phyloP scores from a whole-genome alignment of 2,797 vertebrate genomes.

The Odontamblyopus rebecca region DNA sequence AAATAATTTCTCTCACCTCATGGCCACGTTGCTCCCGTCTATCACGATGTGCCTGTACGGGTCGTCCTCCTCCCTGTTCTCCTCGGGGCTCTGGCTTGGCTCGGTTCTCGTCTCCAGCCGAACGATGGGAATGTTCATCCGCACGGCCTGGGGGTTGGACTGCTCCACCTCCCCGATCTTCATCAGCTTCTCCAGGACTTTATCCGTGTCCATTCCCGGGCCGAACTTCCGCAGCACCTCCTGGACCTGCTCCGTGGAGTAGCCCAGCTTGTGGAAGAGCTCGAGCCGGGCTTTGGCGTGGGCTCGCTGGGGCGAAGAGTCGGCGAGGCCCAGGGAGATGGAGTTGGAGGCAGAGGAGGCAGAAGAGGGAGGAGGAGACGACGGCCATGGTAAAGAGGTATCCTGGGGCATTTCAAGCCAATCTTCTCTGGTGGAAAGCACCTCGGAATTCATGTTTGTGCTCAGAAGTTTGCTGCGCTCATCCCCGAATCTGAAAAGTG shows the following conservation, averaged over 20 bases:
- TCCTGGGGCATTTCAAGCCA: not conserved
- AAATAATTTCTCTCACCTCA: constrained; percentile 82
- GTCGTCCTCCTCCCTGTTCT: constrained; percentile 78
- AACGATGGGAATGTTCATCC: constrained; percentile 61
- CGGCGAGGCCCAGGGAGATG: not conserved
- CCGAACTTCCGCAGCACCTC: constrained; percentile 86
- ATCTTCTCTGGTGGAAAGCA: not conserved
- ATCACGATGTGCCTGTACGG: constrained; percentile 90
- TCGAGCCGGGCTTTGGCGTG: constrained; percentile 81
- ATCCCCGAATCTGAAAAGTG: not conserved
- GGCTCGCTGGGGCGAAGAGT: not conserved
- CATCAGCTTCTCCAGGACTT: constrained; percentile 90
- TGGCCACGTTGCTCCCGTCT: constrained; percentile 96
- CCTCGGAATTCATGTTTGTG: not conserved
- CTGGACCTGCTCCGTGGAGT: constrained; percentile 87
- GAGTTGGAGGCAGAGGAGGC: not conserved
- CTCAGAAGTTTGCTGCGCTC: not conserved
- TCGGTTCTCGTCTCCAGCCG: constrained; percentile 67
- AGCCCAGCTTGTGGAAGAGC: constrained; percentile 94
- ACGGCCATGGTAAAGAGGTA: not conserved
- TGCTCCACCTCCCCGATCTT: constrained; percentile 43
- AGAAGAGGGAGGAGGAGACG: not conserved
- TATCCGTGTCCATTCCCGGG: constrained; percentile 85
- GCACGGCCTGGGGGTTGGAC: constrained; percentile 19
- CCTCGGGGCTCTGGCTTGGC: constrained; percentile 61